Evolutionary conservation across 2,113 vertebrate species (phyloP).

Genomic region (Arothron firmamentum): DNA sequence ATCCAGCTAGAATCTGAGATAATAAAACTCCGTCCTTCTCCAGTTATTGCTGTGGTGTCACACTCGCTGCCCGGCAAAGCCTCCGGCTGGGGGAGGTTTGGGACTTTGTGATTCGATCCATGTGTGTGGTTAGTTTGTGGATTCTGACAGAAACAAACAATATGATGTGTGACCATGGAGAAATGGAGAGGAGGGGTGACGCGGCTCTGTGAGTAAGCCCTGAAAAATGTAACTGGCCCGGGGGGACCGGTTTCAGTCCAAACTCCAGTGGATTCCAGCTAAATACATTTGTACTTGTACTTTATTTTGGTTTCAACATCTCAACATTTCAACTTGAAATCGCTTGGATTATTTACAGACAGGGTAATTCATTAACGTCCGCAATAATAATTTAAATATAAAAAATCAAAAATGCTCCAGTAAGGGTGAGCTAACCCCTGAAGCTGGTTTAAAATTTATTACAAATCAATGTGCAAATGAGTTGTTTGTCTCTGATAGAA

Average conservation of each 20-base stretch:
- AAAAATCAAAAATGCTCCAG: too few species aligned
- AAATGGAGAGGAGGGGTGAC: not conserved
- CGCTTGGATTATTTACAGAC: too few species aligned
- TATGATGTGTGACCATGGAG: too few species aligned
- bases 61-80: conserved; percentile 27
- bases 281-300: too few species aligned
- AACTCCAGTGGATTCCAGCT: not conserved
- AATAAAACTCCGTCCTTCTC: conserved; percentile 33
- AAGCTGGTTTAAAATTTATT: too few species aligned
- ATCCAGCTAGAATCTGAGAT: conserved; percentile 40
- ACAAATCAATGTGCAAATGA: too few species aligned
- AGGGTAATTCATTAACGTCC: too few species aligned
- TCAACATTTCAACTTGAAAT: too few species aligned
- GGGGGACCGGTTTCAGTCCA: not conserved
- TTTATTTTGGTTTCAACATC: too few species aligned
- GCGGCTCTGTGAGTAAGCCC: conserved; percentile 6
- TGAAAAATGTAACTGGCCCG: not conserved
- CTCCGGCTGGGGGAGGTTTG: conserved; percentile 3
- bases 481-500: too few species aligned
- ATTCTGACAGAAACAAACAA: conserved; percentile 18
- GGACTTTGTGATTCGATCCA: conserved; percentile 51
- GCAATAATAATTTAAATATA: too few species aligned
- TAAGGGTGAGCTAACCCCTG: too few species aligned
- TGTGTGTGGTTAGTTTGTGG: conserved; percentile 31
- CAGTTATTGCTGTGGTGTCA: conserved; percentile 61